Conservation (phyloP, 2,888 invertebrate genomes). For the Perizoma flavofasciatum region DNA sequence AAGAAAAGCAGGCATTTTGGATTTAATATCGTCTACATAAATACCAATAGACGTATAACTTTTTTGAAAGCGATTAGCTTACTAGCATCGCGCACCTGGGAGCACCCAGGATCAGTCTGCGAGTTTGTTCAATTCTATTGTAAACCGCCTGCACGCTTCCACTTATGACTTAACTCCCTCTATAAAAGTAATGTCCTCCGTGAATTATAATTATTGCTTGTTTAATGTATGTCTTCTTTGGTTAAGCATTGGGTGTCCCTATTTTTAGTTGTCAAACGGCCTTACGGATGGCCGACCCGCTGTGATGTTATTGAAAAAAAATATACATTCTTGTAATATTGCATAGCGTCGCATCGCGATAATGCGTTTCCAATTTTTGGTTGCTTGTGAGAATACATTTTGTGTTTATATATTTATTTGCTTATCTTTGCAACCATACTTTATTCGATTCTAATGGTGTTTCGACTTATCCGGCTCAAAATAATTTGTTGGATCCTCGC, state of each 20-base stretch:
- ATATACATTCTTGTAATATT: conserved; percentile 41
- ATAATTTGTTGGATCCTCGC: too few species aligned
- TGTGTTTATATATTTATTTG: conserved; percentile 1
- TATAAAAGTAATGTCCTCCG: conserved; percentile 68
- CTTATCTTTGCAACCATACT: too few species aligned
- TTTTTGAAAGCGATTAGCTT: too few species aligned
- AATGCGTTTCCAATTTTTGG: conserved; percentile 45
- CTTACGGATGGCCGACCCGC: conserved; percentile 64
- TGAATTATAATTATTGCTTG: conserved; percentile 80
- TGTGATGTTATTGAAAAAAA: conserved; percentile 67
- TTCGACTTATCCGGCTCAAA: too few species aligned
- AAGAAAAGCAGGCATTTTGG: too few species aligned
- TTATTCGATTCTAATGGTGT: background rate
- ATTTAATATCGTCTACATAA: too few species aligned
- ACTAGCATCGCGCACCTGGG: too few species aligned
- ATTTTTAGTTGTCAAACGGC: conserved; percentile 68
- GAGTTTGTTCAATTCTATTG: too few species aligned
- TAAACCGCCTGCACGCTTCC: conserved; percentile 30
- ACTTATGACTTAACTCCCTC: conserved; percentile 37
- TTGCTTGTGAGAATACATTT: conserved; percentile 19
- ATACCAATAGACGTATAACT: too few species aligned
- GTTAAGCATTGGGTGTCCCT: conserved; percentile 76
- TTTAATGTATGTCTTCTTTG: conserved; percentile 81
- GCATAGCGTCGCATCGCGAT: conserved; percentile 23
- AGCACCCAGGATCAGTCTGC: too few species aligned